A percentile compares a stretch with the other conserved stretches of the same genome.
These are phyloP conservation scores for Drosophila eohydei DNA, from an alignment of 2,888 invertebrate genomes.

Conservation along the genomic window DNA sequence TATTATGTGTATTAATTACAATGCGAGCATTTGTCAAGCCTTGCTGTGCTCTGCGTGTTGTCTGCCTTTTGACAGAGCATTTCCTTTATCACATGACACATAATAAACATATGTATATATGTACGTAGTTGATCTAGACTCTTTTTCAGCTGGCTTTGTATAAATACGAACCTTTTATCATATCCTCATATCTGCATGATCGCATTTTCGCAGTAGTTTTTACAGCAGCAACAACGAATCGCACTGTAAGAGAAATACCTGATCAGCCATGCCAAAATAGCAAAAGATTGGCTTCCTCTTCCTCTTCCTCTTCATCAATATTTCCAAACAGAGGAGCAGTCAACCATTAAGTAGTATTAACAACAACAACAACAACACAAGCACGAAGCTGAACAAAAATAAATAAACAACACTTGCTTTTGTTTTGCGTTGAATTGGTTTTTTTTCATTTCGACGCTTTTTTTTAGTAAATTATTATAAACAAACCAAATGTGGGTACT, in stretches of 20 bases:
- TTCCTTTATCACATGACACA: constrained; percentile 29
- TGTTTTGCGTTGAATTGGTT: constrained; percentile 36
- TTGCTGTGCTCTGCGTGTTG: constrained; percentile 2
- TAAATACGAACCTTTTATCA: not conserved
- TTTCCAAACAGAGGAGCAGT: constrained; percentile 27
- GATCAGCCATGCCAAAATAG: constrained; percentile 16
- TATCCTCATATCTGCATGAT: not conserved
- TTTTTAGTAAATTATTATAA: constrained; percentile 70
- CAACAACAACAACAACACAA: constrained; percentile 16
- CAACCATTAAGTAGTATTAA: constrained; percentile 33
- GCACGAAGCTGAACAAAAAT: constrained; percentile 6
- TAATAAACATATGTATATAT: not conserved
- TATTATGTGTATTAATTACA: constrained; percentile 75
- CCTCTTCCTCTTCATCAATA: not conserved
- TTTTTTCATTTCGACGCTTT: constrained; percentile 52
- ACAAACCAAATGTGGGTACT: constrained; percentile 63
- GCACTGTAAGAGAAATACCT: not conserved
- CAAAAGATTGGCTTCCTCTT: constrained; percentile 3
- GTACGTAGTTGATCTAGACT: not conserved
- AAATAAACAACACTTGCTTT: constrained; percentile 48
- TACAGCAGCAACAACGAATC: constrained; percentile 3
- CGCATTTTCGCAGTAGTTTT: not conserved
- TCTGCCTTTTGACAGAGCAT: constrained; percentile 24
- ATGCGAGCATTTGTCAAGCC: constrained; percentile 5
- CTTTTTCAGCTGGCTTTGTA: not conserved